These are phyloP conservation scores for Paradoxurus hermaphroditus DNA, from an alignment of 2,113 vertebrate species.

Conservation along the genomic window DNA sequence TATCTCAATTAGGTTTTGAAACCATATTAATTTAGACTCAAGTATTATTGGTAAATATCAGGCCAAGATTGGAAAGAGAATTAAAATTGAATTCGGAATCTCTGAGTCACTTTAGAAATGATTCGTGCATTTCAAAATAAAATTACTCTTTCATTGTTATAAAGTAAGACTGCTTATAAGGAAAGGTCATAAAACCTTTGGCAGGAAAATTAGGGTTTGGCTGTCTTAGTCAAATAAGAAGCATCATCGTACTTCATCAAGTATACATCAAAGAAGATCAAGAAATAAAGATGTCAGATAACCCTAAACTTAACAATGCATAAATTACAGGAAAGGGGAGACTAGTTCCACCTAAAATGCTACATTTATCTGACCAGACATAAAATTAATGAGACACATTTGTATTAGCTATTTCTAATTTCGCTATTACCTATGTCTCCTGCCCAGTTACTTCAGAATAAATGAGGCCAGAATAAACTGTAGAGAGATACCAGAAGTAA, in stretches of 20 bases:
- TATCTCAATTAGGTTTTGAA: neutral
- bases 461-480: slow-evolving; percentile 48
- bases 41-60: neutral
- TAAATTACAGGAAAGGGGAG: slow-evolving; percentile 38
- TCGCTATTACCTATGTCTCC: slow-evolving; percentile 4
- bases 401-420: slow-evolving; percentile 55
- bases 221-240: neutral
- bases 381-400: slow-evolving; percentile 60
- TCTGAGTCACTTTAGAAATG: slow-evolving; percentile 25
- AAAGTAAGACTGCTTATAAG: neutral
- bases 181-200: neutral
- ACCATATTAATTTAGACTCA: neutral
- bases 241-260: neutral
- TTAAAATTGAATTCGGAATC: slow-evolving; percentile 8
- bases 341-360: slow-evolving; percentile 32
- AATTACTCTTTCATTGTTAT: slow-evolving; percentile 2
- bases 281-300: slow-evolving; percentile 32
- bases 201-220: neutral
- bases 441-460: slow-evolving; percentile 48
- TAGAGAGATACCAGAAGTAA: neutral
- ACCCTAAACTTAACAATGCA: slow-evolving; percentile 17
- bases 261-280: neutral
- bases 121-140: slow-evolving; percentile 11
- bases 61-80: neutral
- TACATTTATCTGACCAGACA: slow-evolving; percentile 51